These are phyloP conservation scores for Catharus minimus DNA, from an alignment of 2,113 vertebrate genomes.

Conservation along the genomic window DNA sequence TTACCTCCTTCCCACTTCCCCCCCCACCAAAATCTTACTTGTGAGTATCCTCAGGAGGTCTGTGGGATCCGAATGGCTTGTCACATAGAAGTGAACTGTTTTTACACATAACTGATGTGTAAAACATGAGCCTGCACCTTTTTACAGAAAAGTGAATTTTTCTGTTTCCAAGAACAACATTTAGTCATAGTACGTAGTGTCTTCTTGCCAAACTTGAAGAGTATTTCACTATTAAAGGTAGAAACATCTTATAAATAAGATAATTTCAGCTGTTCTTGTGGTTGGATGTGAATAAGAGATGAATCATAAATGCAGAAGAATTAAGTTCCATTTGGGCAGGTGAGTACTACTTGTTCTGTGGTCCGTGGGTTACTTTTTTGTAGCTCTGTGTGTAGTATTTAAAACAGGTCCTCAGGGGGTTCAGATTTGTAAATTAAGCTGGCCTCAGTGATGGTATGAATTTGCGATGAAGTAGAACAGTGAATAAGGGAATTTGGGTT, in stretches of 20 bases:
- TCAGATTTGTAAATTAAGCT: neutral
- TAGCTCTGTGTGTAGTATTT: neutral
- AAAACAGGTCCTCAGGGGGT: neutral
- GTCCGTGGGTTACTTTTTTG: neutral
- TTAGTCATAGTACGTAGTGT: neutral
- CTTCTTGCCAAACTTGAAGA: neutral
- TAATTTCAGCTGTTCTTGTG: neutral
- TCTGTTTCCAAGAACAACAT: neutral
- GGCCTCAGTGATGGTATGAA: neutral
- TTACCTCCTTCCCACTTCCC: neutral
- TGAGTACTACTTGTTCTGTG: neutral
- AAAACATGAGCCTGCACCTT: neutral
- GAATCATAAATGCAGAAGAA: neutral
- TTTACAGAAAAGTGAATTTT: neutral
- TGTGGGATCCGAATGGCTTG: neutral
- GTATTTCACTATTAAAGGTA: neutral
- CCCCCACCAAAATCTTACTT: neutral
- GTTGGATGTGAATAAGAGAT: neutral
- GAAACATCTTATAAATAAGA: neutral
- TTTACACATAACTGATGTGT: neutral
- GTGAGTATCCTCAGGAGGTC: neutral
- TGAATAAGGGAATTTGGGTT: neutral
- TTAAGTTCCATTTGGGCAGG: neutral
- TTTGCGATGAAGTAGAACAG: neutral
- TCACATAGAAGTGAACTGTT: neutral